Conservation (phyloP, 1,140 invertebrate genomes). For the Cecropterus lyciades region DNA sequence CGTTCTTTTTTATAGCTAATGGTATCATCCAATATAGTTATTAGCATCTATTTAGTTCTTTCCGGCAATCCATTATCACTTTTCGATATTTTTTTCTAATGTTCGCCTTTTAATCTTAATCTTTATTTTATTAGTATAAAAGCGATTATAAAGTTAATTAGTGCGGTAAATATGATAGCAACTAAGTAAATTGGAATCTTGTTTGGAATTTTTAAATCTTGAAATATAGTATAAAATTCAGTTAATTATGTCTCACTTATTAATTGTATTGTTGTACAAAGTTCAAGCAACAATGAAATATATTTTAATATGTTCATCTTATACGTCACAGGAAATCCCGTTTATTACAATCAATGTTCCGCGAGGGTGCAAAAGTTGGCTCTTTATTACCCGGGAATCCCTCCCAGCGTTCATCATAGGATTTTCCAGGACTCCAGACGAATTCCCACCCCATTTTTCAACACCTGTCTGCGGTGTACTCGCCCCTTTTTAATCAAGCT, state of each 20-base stretch:
- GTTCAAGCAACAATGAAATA: background rate
- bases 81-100: background rate
- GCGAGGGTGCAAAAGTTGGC: constrained; percentile 49
- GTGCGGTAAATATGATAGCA: too few relatives aligned
- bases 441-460: constrained; percentile 50
- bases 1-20: constrained; percentile 8
- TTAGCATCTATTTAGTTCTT: constrained; percentile 11
- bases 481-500: constrained; percentile 17
- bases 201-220: too few relatives aligned
- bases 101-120: background rate
- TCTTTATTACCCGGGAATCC: constrained; percentile 61
- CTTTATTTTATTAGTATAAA: background rate
- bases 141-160: too few relatives aligned
- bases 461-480: constrained; percentile 54
- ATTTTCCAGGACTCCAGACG: constrained; percentile 62
- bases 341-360: constrained; percentile 53
- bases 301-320: constrained; percentile 39
- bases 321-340: constrained; percentile 68
- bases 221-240: too few relatives aligned
- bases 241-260: too few relatives aligned
- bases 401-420: constrained; percentile 73
- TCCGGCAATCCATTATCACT: background rate
- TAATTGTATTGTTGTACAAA: background rate
- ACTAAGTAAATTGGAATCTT: too few relatives aligned
- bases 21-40: constrained; percentile 11